phyloP scores from a whole-genome alignment of 2,888 invertebrate species.

The Chymomyza amoena region DNA sequence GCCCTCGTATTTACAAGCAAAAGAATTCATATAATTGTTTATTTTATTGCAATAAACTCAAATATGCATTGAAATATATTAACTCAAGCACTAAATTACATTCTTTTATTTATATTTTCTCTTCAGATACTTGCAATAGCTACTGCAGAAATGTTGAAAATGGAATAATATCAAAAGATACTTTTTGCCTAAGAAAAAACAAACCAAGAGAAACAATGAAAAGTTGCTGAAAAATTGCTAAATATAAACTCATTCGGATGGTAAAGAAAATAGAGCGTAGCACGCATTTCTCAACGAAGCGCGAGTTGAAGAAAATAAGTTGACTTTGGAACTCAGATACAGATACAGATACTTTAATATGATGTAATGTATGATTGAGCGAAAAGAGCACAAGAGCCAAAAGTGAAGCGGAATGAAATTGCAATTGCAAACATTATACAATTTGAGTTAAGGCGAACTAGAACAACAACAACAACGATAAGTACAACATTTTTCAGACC shows the following conservation, averaged over 20 bases:
- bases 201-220: neutral
- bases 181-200: no score
- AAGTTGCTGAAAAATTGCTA: neutral
- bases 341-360: conserved; percentile 26
- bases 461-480: conserved; percentile 52
- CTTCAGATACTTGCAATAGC: neutral
- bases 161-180: neutral
- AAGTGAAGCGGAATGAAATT: conserved; percentile 59
- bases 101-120: neutral
- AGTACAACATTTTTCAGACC: conserved; percentile 8
- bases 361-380: conserved; percentile 10
- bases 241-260: conserved; percentile 67
- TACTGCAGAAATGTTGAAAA: neutral
- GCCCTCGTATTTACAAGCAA: no score
- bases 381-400: conserved; percentile 50
- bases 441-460: conserved; percentile 62
- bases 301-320: conserved; percentile 39
- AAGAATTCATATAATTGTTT: no score
- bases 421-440: conserved; percentile 65
- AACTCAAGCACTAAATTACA: neutral
- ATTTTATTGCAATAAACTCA: neutral
- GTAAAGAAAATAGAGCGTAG: conserved; percentile 63
- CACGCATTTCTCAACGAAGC: conserved; percentile 42
- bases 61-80: neutral
- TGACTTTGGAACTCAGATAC: conserved; percentile 37